Evolutionary conservation across 2,113 vertebrate genomes (phyloP).

Genomic region (Dicerorhinus sumatrensis): DNA sequence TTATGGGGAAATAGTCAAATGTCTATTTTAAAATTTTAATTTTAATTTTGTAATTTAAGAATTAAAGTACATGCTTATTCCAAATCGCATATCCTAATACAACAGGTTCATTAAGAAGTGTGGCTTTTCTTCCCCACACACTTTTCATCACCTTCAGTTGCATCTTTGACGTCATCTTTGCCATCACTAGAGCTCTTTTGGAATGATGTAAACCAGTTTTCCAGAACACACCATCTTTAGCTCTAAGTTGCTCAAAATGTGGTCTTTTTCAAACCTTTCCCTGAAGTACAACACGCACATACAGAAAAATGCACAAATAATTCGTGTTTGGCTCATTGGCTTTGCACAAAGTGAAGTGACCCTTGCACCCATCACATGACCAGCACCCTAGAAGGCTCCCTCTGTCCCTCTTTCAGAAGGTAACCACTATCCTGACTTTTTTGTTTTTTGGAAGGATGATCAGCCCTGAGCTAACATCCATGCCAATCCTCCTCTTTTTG

Average conservation of each 20-base stretch:
- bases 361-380: background rate
- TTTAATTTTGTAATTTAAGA: background rate
- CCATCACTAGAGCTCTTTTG: background rate
- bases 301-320: background rate
- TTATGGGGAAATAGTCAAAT: background rate
- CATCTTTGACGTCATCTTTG: background rate
- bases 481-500: no score
- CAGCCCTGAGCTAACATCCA: no score
- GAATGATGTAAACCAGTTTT: background rate
- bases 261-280: background rate
- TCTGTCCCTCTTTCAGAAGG: background rate
- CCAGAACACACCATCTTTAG: background rate
- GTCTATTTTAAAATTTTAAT: background rate
- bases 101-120: background rate
- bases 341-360: background rate
- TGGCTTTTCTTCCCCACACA: background rate
- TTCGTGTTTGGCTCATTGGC: background rate
- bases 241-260: background rate
- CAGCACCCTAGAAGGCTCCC: background rate
- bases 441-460: no score
- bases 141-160: background rate
- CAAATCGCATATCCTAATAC: background rate
- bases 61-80: background rate
- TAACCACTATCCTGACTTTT: background rate
- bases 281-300: background rate